phyloP scores from a whole-genome alignment of 2,888 invertebrate species.

The Camptogramma bilineatum region DNA sequence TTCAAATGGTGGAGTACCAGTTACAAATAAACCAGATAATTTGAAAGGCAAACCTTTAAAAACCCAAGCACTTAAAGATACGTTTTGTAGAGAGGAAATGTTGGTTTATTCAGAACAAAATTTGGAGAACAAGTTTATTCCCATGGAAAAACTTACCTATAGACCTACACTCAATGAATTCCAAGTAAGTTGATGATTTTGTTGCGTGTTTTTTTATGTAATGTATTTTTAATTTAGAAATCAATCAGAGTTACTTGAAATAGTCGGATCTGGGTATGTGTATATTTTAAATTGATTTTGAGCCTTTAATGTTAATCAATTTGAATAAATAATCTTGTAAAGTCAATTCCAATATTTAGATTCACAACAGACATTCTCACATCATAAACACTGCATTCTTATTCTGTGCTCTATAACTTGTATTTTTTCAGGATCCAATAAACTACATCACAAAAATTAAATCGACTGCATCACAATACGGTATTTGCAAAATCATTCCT shows the following conservation, averaged over 20 bases:
- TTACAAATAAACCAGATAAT: background rate
- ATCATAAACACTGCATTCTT: background rate
- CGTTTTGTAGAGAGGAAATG: background rate
- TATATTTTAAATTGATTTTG: too few species aligned
- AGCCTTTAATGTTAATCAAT: too few species aligned
- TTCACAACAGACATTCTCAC: too few species aligned
- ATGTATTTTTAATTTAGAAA: too few species aligned
- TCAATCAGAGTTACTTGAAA: too few species aligned
- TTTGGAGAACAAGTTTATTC: background rate
- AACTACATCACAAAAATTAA: conserved; percentile 18
- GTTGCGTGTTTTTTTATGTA: background rate
- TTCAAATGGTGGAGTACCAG: too few species aligned
- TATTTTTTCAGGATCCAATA: conserved; percentile 27
- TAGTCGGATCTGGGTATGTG: too few species aligned
- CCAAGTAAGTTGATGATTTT: conserved; percentile 1
- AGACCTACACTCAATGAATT: conserved; percentile 22
- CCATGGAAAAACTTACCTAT: background rate
- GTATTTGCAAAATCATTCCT: conserved; percentile 95
- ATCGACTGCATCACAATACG: conserved; percentile 57
- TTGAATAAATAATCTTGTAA: too few species aligned
- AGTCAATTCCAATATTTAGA: too few species aligned
- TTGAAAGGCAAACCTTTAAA: background rate
- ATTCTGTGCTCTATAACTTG: background rate
- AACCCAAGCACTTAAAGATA: background rate
- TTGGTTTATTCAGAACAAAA: background rate